Evolutionary conservation across 2,888 invertebrate species (phyloP).

Genomic region (Cheilosia vulpina): DNA sequence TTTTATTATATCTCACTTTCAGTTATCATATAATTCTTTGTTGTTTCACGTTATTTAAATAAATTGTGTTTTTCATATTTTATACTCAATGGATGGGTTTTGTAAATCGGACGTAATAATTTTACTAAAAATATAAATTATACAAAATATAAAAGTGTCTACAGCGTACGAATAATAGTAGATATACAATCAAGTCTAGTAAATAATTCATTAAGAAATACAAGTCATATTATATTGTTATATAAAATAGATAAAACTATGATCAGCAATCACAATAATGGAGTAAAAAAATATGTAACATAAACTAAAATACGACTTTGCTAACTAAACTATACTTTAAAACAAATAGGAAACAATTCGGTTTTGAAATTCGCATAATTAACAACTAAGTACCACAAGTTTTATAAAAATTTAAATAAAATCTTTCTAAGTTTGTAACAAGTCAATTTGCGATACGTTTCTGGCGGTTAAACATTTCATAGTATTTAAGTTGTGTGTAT

Average conservation of each 20-base stretch:
- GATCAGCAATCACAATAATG: conserved; percentile 49
- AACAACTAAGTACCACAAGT: not conserved
- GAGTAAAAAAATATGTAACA: conserved; percentile 52
- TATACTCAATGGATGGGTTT: conserved; percentile 72
- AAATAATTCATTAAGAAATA: conserved; percentile 2
- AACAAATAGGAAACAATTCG: conserved; percentile 50
- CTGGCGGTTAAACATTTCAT: conserved; percentile 64
- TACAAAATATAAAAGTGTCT: conserved; percentile 38
- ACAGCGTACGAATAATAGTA: conserved; percentile 43
- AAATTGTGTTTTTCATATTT: conserved; percentile 48
- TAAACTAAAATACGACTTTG: conserved; percentile 36
- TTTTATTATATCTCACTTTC: conserved; percentile 59
- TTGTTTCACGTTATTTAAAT: conserved; percentile 42
- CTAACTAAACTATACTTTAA: conserved; percentile 34
- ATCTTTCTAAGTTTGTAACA: conserved; percentile 33
- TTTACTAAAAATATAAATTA: conserved; percentile 37
- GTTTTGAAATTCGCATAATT: not conserved
- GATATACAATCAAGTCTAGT: conserved; percentile 26
- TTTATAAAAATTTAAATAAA: conserved; percentile 23
- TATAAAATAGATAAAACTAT: not conserved
- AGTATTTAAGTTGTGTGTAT: conserved; percentile 39
- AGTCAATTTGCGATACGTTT: conserved; percentile 40
- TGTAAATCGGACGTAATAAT: conserved; percentile 73
- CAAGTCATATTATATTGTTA: not conserved
- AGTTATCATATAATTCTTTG: conserved; percentile 42